Evolutionary conservation across 2,888 invertebrate species (phyloP).

Genomic region (Sinhomidia bicolor): DNA sequence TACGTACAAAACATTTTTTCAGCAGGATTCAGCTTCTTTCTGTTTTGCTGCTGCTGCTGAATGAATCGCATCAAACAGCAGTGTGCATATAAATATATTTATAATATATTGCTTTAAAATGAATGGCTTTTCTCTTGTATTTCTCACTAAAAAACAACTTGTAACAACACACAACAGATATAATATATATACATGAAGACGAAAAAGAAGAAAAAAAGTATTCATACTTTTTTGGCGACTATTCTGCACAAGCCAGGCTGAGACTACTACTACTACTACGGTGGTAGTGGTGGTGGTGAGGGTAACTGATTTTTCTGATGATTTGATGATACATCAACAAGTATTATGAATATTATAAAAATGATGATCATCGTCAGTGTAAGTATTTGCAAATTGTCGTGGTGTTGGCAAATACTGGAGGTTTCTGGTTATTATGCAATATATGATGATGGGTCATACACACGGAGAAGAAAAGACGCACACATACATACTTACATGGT

Average conservation of each 20-base stretch:
- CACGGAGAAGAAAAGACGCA: not conserved
- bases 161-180: too few relatives aligned
- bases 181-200: too few relatives aligned
- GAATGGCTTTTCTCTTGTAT: constrained; percentile 42
- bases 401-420: constrained; percentile 67
- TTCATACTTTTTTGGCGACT: not conserved
- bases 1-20: constrained; percentile 34
- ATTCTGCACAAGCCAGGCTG: not conserved
- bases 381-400: constrained; percentile 70
- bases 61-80: constrained; percentile 55
- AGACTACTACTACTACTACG: not conserved
- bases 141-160: not conserved
- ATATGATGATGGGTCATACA: constrained; percentile 40
- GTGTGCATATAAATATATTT: not conserved
- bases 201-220: not conserved
- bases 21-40: constrained; percentile 22
- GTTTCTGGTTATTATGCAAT: constrained; percentile 65
- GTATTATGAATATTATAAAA: too few relatives aligned
- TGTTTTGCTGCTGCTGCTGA: too few relatives aligned
- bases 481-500: too few relatives aligned
- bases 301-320: constrained; percentile 10
- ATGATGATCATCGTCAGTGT: not conserved
- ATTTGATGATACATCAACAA: constrained; percentile 56
- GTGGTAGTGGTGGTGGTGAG: not conserved
- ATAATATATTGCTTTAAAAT: constrained; percentile 33